Conservation (phyloP, 2,797 vertebrate species). For the Pantherophis alleghaniensis region DNA sequence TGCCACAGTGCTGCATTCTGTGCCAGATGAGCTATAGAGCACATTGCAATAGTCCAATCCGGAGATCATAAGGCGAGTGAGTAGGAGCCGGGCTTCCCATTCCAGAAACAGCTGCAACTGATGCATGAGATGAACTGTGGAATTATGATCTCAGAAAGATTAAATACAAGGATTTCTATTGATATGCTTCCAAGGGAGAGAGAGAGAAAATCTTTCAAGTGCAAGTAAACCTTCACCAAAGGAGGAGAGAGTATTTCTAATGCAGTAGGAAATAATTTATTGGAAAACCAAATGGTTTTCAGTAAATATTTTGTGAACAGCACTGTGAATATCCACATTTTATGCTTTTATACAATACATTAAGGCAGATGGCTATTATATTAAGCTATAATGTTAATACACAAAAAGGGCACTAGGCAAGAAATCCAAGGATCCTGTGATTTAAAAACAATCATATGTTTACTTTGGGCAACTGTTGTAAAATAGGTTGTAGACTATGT, state of each 20-base stretch:
- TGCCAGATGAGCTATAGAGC: too few relatives aligned
- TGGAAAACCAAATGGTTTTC: neutral
- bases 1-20: too few relatives aligned
- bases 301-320: neutral
- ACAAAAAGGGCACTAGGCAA: slow-evolving; percentile 29
- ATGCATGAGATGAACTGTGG: too few relatives aligned
- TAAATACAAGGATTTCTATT: too few relatives aligned
- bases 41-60: too few relatives aligned
- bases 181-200: too few relatives aligned
- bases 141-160: too few relatives aligned
- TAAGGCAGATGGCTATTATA: neutral
- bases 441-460: slow-evolving; percentile 45
- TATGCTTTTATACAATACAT: neutral
- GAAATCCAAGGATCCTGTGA: slow-evolving; percentile 31
- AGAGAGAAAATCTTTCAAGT: neutral
- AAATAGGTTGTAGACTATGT: slow-evolving; percentile 64
- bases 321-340: neutral
- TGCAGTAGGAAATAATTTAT: neutral
- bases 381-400: neutral
- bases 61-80: too few relatives aligned
- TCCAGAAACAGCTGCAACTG: too few relatives aligned
- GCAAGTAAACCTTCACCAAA: neutral
- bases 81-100: too few relatives aligned
- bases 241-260: neutral
- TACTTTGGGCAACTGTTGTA: slow-evolving; percentile 49